Evolutionary conservation across 2,113 vertebrate genomes (phyloP), one percentile per base, ranked within the genome.

Genomic region (Microtus richardsoni): DNA sequence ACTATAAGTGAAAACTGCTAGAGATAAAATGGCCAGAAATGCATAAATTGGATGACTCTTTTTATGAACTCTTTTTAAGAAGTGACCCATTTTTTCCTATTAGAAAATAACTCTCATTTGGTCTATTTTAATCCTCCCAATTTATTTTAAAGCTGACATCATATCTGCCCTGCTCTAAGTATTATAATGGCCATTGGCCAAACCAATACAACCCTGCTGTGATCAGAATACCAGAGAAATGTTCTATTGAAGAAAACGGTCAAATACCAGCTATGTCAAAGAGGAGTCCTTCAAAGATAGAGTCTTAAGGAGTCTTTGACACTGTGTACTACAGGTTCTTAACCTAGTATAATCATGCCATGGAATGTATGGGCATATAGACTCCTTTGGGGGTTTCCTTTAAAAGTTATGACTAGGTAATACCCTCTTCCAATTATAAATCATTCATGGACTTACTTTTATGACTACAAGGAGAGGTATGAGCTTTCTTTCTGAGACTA

Each of bases 121-220:
- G 71, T 93, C 93, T 96, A 73, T 96, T 97, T 96, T 94, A 91
- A 80, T 93, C 41, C 22, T 96, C 60, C 30, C 47, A 49, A 82
- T 92, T 93, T 94, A 90, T 95, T 93, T 97, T 93, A 89, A 94
- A 95, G 74, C 79, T 97, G 95, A 95, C 89, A 88, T 95, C 88
- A 78, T 96, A 94, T 91, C 41, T 47, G 52, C 41, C 91, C 73
- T 93, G 86, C 66, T 86, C 60, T 91, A 85, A 97, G 94, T 95
- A 93, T 91, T 87, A 71, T 58, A 91, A 44, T 93, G 90, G 84
- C 41, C 39, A 91, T 90, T 87, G 44, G 44, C 93, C 93, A 94
- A 97, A 92, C 47, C n/a, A 95, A 44, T 94, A 71, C 21, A 84
- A 80, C 87, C 74, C 8, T 75, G 52, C 86, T 93, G 70, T 94